Percentiles rank a stretch among this genome's conserved stretches.
Evolutionary conservation across 2,888 invertebrate species (phyloP).

Genomic region (Acleris holmiana): DNA sequence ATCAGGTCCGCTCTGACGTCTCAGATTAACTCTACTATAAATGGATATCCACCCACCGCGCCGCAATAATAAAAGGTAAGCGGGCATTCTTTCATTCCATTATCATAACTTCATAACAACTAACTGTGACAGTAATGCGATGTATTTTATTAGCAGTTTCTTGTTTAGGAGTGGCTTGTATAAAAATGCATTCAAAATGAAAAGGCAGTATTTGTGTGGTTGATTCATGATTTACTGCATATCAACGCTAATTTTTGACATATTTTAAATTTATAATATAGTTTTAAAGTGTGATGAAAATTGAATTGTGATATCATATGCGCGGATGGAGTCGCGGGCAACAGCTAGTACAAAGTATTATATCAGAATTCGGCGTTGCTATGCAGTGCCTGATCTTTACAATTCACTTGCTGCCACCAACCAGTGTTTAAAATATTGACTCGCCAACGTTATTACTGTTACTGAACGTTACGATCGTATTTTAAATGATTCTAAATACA

Average conservation of each 20-base stretch:
- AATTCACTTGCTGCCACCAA: no score
- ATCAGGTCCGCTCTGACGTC: slow-evolving; percentile 52
- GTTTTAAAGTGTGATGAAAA: no score
- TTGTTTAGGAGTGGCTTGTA: slow-evolving; percentile 11
- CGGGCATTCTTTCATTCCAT: slow-evolving; percentile 36
- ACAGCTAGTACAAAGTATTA: no score
- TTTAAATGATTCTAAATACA: no score
- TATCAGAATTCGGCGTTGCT: no score
- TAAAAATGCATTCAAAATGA: slow-evolving; percentile 8
- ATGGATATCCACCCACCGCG: slow-evolving; percentile 49
- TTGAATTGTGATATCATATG: no score
- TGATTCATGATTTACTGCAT: slow-evolving; percentile 12
- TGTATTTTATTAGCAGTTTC: slow-evolving; percentile 27
- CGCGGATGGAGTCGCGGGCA: no score
- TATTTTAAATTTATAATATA: no score
- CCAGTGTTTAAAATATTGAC: no score
- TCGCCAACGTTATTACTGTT: no score
- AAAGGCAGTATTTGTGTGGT: slow-evolving; percentile 2
- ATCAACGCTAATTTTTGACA: neutral
- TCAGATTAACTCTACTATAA: slow-evolving; percentile 59
- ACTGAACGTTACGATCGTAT: no score
- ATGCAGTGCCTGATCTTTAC: no score
- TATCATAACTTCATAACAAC: slow-evolving; percentile 36
- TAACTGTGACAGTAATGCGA: slow-evolving; percentile 20
- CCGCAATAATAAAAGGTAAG: slow-evolving; percentile 36